Base-by-base conservation (phyloP, 1,140 invertebrate genomes). In the Eubasilissa regina region DNA sequence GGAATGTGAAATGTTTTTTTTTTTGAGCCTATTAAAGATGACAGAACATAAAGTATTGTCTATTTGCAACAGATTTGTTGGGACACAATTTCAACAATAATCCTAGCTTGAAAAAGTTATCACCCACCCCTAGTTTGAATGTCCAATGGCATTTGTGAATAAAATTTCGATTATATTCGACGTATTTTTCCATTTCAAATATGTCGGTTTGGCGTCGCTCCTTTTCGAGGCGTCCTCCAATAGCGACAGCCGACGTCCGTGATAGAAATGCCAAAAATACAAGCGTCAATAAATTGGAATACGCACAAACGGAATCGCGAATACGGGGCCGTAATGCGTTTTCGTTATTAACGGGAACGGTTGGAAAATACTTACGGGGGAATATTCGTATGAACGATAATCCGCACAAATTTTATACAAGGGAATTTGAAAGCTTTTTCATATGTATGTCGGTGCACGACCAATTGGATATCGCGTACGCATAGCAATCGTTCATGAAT, bases 91-190 rank as follows among this genome's bases (percentile, higher is more conserved):
- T 35, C 25, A 35, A 35, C 25, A 6, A 35, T 35, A 35, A 35
- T 35, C 25, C 25, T 6, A 35, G 25, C 25, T 6, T 35, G 25
- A 6, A 35, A 35, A 35, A 35, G 25, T 35, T 35, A 35, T 35
- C 25, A 35, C 25, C 1, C 9, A 51, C 48, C 3, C 11, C 3
- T 3, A 51, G 1, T 3, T 1, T 51, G 48, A 51, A 51, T 64
- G 19, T 64, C 35, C 60, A 64, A 64, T 64, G n/a, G 60, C 19
- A 64, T 43, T 25, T 25, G 19, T 64, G 60, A 64, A 64, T 64
- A 35, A 25, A 64, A 43, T 35, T 19, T 43, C 60, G 35, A 64
- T 64, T 64, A 35, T n/a, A 25, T 64, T 43, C n/a, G 25, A 6
- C 55, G 19, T 43, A 64, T 64, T 64, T 64, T 64, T 64, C 60